Percentiles rank a stretch among this genome's conserved stretches.
These are phyloP conservation scores for Arnoldichthys spilopterus DNA, from an alignment of 2,797 vertebrate genomes.

Conservation along the genomic window DNA sequence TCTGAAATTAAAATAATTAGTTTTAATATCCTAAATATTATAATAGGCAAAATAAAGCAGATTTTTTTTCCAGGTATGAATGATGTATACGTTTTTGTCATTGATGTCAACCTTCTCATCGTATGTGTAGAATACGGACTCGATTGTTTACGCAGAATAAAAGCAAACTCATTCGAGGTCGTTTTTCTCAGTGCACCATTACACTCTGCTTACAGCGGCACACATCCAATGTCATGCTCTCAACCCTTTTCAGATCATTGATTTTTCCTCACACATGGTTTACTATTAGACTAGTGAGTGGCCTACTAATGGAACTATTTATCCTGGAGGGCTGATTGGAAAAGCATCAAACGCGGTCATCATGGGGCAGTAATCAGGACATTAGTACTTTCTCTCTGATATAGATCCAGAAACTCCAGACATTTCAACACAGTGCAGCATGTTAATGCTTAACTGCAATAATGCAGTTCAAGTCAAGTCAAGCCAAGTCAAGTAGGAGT, in stretches of 20 bases:
- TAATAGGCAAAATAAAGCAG: too few species aligned
- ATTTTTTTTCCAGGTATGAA: too few species aligned
- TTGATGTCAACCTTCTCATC: background rate
- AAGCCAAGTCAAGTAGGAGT: too few species aligned
- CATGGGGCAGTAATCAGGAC: constrained; percentile 46
- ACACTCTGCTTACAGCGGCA: background rate
- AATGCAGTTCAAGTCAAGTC: background rate
- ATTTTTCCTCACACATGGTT: constrained; percentile 28
- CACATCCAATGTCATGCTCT: constrained; percentile 33
- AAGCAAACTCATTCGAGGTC: background rate
- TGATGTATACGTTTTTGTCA: too few species aligned
- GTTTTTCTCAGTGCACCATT: background rate
- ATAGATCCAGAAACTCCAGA: background rate
- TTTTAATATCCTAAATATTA: too few species aligned
- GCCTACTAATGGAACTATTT: constrained; percentile 40
- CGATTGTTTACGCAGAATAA: background rate
- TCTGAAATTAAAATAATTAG: too few species aligned
- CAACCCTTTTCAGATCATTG: constrained; percentile 35
- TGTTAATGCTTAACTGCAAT: background rate
- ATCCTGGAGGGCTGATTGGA: constrained; percentile 43
- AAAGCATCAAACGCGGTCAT: constrained; percentile 40
- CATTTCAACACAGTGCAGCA: background rate
- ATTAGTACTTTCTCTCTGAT: constrained; percentile 19
- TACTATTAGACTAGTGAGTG: constrained; percentile 41
- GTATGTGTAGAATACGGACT: background rate